Base-by-base conservation (phyloP, 2,113 vertebrate genomes). In the Atlantisia rogersi region DNA sequence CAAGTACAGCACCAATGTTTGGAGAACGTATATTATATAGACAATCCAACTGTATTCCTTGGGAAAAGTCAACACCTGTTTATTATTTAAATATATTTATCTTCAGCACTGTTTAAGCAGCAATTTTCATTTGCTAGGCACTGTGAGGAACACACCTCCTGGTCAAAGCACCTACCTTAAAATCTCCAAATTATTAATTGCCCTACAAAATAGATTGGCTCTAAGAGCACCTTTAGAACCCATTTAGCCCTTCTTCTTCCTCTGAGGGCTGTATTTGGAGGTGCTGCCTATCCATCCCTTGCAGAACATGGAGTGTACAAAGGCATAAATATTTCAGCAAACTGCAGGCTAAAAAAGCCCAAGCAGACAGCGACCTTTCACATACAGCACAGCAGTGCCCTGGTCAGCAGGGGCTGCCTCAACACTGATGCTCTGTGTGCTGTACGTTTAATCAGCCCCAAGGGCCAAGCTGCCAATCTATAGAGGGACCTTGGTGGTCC, bases 391-490 rank as follows among this genome's bases (percentile, higher is more conserved):
- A 7, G 82, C 58, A 46, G 73, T 5, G 44, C 65, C 79, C 15
- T 19, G 53, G 84, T 60, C 88, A 50, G 75, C 26, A 8, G 55
- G 42, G 80, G 70, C 82, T 40, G 85, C 59, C 48, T 7, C 5
- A 32, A n/a, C 37, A 40, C 44, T 8, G 63, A 10, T 21, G 80
- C 68, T 56, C 75, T 26, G 48, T 22, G 85, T 11, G 6, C 88
- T 86, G 29, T 15, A 77, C 60, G 25, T 71, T 86, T 55, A 35
- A 95, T 68, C 90, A 90, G 92, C 78, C 95, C 91, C 93, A 74
- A 44, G 91, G 93, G 85, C 87, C 5, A 9, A 55, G 13, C 94
- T 95, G 94, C 94, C 93, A 69, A 68, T 26, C 75, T 88, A n/a
- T 0, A 26, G 90, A 90, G 82, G 96, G 94, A 42, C 75, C 68